Base-by-base conservation (phyloP, 1,140 invertebrate species). In the Panagrolaimus sp. region DNA sequence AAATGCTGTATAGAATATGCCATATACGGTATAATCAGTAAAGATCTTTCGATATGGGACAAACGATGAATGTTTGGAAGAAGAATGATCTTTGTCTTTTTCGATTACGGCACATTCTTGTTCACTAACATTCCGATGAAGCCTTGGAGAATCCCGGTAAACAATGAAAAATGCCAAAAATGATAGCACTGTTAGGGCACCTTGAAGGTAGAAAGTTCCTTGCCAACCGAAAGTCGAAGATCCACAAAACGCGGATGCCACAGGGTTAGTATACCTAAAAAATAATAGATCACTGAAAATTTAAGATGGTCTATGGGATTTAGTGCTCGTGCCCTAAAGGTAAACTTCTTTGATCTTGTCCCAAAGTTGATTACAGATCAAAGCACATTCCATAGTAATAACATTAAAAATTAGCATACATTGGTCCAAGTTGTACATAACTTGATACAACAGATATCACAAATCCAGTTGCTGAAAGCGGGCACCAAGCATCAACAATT, bases 381-480 rank as follows among this genome's bases (percentile, higher is more conserved):
- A n/a, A n/a, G n/a, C n/a, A n/a, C n/a, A n/a, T n/a, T n/a, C n/a
- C n/a, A n/a, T n/a, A n/a, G n/a, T n/a, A n/a, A n/a, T n/a, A n/a
- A n/a, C n/a, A n/a, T n/a, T n/a, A n/a, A n/a, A n/a, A n/a, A n/a
- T n/a, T n/a, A n/a, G n/a, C n/a, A n/a, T n/a, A n/a, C n/a, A n/a
- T n/a, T n/a, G n/a, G n/a, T n/a, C n/a, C 75, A 32, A 76, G 64
- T 48, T 74, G 38, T 1, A 83, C 52, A 63, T 82, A 71, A 24
- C 69, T 64, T 3, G 75, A 76, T 4, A 81, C 43, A n/a, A 83
- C 58, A 32, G 82, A 71, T 26, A 81, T 70, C 45, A 71, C 81
- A 24, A 67, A 73, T 15, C 76, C 82, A 24, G 26, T 68, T 28
- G 68, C 68, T 15, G 45, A 43, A 38, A 72, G 55, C 0, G 79